Evolutionary conservation across 2,113 vertebrate genomes (phyloP), one percentile per base, ranked within the genome.

Genomic region (Lasiurus borealis): DNA sequence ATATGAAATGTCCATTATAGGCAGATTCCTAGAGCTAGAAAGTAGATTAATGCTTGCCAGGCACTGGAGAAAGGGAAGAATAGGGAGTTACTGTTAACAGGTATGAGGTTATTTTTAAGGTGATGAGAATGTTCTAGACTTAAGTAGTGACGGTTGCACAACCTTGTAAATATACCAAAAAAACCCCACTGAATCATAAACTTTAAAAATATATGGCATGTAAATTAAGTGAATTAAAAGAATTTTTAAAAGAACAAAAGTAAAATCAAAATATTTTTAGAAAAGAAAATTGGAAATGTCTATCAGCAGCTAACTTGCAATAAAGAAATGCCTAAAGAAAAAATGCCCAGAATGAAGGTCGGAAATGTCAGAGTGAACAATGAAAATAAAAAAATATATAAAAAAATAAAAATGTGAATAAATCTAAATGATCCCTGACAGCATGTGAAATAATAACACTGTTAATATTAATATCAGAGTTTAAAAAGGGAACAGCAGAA

Each of bases 401-500:
- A 88, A 72, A 4, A 46, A 6, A 71, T 68, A 34, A 84, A 82
- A 40, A 25, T 66, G 36, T 64, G 15, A 95, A 80, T 54, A 72
- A 88, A 83, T 69, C 16, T 89, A 93, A 82, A 85, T 80, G 54
- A 94, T 81, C 29, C 92, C 1, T 62, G 18, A 73, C 23, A 81
- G 4, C 12, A 95, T 40, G 31, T 48, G 10, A 57, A 57, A 72
- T 71, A 91, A 48, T 62, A 84, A 87, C 29, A 50, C 6, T 46
- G 59, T 52, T 78, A 66, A 71, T 83, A 75, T 34, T 90, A 88
- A 66, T 88, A 64, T n/a, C 23, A 80, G 21, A 89, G n/a, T 57
- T 94, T 77, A 48, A 83, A 89, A 73, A 83, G 68, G 82, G 48
- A 93, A 73, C 0, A 84, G 96, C 0, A 90, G 97, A 72, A 98